These are phyloP conservation scores for Apodemia duryi DNA, from an alignment of 2,888 invertebrate species.

Conservation along the genomic window DNA sequence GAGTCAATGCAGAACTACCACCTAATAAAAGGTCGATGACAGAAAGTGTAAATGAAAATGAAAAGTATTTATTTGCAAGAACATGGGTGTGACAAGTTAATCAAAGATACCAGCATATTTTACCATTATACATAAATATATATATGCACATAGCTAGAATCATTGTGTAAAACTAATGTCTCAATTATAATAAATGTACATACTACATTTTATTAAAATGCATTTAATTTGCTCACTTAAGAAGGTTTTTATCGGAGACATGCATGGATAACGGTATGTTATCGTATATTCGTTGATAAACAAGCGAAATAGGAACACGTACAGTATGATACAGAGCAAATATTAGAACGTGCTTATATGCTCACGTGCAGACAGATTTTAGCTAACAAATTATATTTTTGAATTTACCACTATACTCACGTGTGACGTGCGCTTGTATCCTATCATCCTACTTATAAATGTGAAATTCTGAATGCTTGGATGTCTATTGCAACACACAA, in stretches of 20 bases:
- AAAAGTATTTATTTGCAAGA: no score
- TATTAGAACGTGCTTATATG: constrained; percentile 34
- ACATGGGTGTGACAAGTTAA: no score
- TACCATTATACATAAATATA: no score
- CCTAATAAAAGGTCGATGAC: no score
- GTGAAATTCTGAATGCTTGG: neutral
- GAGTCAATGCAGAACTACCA: no score
- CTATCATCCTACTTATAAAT: no score
- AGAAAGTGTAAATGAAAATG: no score
- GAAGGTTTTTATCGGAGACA: constrained; percentile 13
- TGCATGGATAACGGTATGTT: constrained; percentile 21
- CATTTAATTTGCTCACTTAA: neutral
- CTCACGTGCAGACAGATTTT: constrained; percentile 14
- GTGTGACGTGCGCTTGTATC: neutral
- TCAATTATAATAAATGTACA: no score
- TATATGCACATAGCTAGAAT: no score
- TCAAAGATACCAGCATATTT: no score
- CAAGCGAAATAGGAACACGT: constrained; percentile 56
- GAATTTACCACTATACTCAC: neutral
- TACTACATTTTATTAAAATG: neutral
- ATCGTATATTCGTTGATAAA: constrained; percentile 18
- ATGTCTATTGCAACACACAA: neutral
- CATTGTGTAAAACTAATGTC: no score
- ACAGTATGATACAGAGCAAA: constrained; percentile 50
- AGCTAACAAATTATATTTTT: constrained; percentile 4